Evolutionary conservation across 2,797 vertebrate genomes (phyloP), one percentile per base, ranked within the genome.

Genomic region (Tiaroga cobitis): DNA sequence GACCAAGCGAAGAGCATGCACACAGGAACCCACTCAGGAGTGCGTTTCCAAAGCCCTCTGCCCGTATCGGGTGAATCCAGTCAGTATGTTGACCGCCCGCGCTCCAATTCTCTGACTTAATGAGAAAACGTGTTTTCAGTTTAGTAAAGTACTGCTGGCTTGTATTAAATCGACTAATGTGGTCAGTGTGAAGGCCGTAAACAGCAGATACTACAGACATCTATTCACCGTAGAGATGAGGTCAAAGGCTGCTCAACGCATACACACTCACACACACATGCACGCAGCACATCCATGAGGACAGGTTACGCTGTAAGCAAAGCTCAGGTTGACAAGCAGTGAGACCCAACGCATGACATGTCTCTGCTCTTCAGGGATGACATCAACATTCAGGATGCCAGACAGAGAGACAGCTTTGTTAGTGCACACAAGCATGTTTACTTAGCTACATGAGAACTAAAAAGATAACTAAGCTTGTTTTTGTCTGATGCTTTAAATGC

Each of bases 301-400:
- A 91, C 88, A 90, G 89, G 91, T 90, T 81, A 63, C 32, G 39
- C 63, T 63, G 87, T 85, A 91, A 91, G 91, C 88, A 92, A 93
- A 93, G 90, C 81, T 87, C 85, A 91, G 89, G 85, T 89, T 90
- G 90, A 87, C 90, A 92, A 88, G 85, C 82, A 85, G 89, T 91
- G 88, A 92, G 89, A 91, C 90, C 87, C 54, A 90, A 89, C 88
- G 89, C 89, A 89, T 91, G 90, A 85, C 90, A 90, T 89, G 24
- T 54, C 73, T 69, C 79, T 51, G 19, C 49, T 79, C 59, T 88
- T 39, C 39, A 75, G 88, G 85, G 72, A 87, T 83, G 85, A 90
- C 89, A 90, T 88, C 87, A 85, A 34, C n/a, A 29, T 46, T 77
- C 79, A 37, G 73, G 29, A 80, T 21, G 46, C 70, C 85, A 75